A percentile compares a stretch with the other conserved stretches of the same genome.
These are phyloP conservation scores for Meteorus cinctellus DNA, from an alignment of 2,888 invertebrate genomes.

Conservation along the genomic window DNA sequence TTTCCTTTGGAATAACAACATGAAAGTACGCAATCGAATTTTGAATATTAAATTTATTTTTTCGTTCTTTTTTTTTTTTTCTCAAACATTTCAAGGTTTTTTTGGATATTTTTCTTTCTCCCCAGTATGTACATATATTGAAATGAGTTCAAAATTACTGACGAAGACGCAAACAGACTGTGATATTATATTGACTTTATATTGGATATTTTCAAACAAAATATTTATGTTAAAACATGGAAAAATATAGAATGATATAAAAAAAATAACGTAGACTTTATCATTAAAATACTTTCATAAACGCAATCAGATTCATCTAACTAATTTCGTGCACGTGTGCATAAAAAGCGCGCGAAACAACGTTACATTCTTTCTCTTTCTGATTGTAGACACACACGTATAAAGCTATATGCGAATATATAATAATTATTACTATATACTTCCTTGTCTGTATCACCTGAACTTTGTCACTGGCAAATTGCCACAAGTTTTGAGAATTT, in stretches of 20 bases:
- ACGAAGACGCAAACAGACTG: neutral
- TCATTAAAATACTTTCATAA: neutral
- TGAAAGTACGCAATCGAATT: too few species aligned
- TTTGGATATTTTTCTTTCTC: neutral
- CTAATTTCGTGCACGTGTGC: neutral
- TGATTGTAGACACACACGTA: neutral
- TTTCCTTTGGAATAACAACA: too few species aligned
- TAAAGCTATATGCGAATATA: neutral
- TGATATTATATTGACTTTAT: neutral
- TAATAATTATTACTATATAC: neutral
- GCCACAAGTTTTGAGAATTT: slow-evolving; percentile 14
- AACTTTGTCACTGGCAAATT: slow-evolving; percentile 22
- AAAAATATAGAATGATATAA: neutral
- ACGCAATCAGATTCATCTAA: neutral
- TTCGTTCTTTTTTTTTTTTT: too few species aligned
- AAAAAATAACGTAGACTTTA: too few species aligned
- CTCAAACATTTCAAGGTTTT: too few species aligned
- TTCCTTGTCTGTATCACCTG: slow-evolving; percentile 17
- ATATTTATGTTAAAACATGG: neutral
- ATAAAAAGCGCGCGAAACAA: neutral
- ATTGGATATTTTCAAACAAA: neutral
- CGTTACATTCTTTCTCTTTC: neutral
- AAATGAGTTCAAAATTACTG: neutral
- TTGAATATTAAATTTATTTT: too few species aligned
- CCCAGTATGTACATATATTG: neutral